Conservation (phyloP, 2,888 invertebrate species). For the Leptinotarsa tumamoca region DNA sequence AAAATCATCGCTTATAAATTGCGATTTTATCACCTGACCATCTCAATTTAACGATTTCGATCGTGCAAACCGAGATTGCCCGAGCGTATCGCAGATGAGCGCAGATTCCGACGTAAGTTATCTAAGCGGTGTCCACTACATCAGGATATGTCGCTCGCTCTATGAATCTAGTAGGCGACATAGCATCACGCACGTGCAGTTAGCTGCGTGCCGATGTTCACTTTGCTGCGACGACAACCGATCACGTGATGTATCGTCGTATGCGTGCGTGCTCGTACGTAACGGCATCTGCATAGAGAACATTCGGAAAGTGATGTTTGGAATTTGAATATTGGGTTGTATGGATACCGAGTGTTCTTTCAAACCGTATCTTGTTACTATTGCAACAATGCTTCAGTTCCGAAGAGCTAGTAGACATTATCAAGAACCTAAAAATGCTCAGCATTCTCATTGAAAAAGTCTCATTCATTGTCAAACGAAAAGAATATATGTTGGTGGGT, state of each 20-base stretch:
- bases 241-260: constrained; percentile 58
- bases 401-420: no score
- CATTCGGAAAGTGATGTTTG: neutral
- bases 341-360: no score
- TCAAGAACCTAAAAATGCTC: no score
- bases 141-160: constrained; percentile 52
- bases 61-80: constrained; percentile 51
- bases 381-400: no score
- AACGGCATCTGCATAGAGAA: constrained; percentile 46
- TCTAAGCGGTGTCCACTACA: constrained; percentile 49
- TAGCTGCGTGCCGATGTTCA: constrained; percentile 61
- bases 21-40: constrained; percentile 47
- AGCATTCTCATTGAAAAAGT: no score
- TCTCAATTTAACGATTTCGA: constrained; percentile 56
- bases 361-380: no score
- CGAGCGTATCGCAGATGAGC: constrained; percentile 54
- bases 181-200: constrained; percentile 61
- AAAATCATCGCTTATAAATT: constrained; percentile 43
- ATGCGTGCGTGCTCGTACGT: constrained; percentile 33
- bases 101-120: constrained; percentile 51
- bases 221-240: constrained; percentile 57
- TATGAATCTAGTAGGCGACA: constrained; percentile 59
- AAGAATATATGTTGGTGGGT: no score
- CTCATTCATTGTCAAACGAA: no score
- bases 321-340: no score